Conservation (phyloP, 2,888 invertebrate genomes). For the Polydrusus tereticollis region DNA sequence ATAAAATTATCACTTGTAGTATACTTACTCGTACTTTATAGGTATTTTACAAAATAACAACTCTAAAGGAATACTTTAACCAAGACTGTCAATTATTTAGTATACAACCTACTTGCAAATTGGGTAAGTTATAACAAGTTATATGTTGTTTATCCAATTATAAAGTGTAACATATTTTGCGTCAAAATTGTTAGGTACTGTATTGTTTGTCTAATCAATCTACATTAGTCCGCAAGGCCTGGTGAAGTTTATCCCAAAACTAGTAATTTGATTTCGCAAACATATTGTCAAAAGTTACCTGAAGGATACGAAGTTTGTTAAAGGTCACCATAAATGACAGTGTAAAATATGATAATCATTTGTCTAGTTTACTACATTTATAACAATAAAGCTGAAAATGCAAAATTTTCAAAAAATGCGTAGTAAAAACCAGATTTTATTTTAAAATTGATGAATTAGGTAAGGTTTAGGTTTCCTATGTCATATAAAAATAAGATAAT, state of each 20-base stretch:
- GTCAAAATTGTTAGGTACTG: constrained; percentile 10
- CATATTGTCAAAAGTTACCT: constrained; percentile 33
- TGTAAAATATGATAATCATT: background rate
- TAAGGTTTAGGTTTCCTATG: too few species aligned
- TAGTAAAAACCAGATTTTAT: too few species aligned
- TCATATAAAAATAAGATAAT: too few species aligned
- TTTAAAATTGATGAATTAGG: too few species aligned
- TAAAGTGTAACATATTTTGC: constrained; percentile 7
- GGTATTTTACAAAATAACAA: too few species aligned
- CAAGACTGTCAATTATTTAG: background rate
- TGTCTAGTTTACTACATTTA: background rate
- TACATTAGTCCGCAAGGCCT: constrained; percentile 1
- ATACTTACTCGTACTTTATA: too few species aligned
- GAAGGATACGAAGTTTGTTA: background rate
- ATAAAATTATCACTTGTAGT: too few species aligned
- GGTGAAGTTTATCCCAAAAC: constrained; percentile 6
- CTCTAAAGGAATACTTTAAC: too few species aligned
- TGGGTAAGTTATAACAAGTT: constrained; percentile 5
- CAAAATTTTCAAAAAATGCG: too few species aligned
- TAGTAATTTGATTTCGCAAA: constrained; percentile 24
- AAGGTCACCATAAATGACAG: background rate
- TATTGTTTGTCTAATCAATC: constrained; percentile 10
- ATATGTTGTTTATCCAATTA: background rate
- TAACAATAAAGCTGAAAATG: too few species aligned
- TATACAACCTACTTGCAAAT: background rate